These are phyloP conservation scores for Physella acuta DNA, from an alignment of 1,140 invertebrate species.

Conservation along the genomic window DNA sequence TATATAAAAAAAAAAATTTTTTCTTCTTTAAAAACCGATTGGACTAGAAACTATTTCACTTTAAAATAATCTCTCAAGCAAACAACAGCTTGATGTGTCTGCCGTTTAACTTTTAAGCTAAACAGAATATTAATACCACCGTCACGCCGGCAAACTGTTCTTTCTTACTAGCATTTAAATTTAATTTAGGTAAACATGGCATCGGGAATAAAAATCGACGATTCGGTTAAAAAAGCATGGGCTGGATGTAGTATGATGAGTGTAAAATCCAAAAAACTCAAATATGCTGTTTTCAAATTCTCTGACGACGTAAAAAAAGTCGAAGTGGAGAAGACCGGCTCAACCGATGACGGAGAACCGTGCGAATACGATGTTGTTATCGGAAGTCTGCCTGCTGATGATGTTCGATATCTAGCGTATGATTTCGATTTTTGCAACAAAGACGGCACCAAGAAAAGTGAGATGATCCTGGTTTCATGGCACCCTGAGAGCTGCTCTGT, in stretches of 20 bases:
- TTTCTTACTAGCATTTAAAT: background rate
- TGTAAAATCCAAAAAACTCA: background rate
- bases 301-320: background rate
- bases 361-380: slow-evolving; percentile 5
- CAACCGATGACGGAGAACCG: background rate
- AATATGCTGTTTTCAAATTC: slow-evolving; percentile 12
- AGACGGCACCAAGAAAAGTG: slow-evolving; percentile 8
- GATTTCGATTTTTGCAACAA: slow-evolving; percentile 17
- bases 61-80: too few relatives aligned
- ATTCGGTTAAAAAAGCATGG: slow-evolving; percentile 1
- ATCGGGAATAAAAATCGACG: slow-evolving; percentile 13
- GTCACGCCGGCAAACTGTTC: slow-evolving; percentile 11
- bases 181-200: background rate
- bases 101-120: too few relatives aligned
- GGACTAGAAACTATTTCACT: too few relatives aligned
- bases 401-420: slow-evolving; percentile 21
- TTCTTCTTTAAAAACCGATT: too few relatives aligned
- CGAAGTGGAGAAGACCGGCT: background rate
- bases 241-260: background rate
- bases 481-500: slow-evolving; percentile 1
- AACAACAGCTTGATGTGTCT: too few relatives aligned
- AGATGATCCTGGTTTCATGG: slow-evolving; percentile 17
- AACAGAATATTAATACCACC: slow-evolving; percentile 3
- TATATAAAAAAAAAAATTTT: too few relatives aligned
- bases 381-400: slow-evolving; percentile 5